Evolutionary conservation across 2,113 vertebrate species (phyloP).

Genomic region (Tor tambroides): DNA sequence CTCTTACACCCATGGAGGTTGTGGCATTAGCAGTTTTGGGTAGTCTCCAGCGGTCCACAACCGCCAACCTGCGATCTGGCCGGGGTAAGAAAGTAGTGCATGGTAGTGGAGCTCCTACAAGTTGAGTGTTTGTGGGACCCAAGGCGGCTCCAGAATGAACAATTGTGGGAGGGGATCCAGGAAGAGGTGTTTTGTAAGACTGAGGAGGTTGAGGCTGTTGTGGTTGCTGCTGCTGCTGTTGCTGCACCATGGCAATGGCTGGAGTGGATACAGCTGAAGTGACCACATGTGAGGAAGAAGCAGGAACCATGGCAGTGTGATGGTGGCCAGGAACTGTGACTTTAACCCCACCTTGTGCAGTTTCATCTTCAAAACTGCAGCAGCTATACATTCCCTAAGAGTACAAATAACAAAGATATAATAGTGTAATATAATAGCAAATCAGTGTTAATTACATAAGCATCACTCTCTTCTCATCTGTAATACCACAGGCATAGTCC

Average conservation of each 20-base stretch:
- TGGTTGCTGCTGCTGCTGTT: slow-evolving; percentile 68
- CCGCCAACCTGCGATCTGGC: slow-evolving; percentile 81
- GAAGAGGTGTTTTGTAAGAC: slow-evolving; percentile 77
- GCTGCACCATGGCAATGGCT: slow-evolving; percentile 74
- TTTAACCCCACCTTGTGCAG: slow-evolving; percentile 73
- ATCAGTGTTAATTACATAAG: neutral
- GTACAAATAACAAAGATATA: slow-evolving; percentile 41
- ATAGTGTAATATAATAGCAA: too few relatives aligned
- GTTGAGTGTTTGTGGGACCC: slow-evolving; percentile 78
- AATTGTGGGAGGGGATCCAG: slow-evolving; percentile 81
- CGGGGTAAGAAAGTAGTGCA: slow-evolving; percentile 86
- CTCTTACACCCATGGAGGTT: slow-evolving; percentile 78
- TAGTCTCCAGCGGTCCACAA: slow-evolving; percentile 89
- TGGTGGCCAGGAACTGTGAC: slow-evolving; percentile 72
- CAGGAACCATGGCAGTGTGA: slow-evolving; percentile 72
- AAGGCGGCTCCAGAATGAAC: slow-evolving; percentile 79
- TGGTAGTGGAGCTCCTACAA: slow-evolving; percentile 81
- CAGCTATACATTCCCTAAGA: slow-evolving; percentile 92
- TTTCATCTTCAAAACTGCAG: slow-evolving; percentile 88
- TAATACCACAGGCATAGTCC: neutral
- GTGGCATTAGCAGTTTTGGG: slow-evolving; percentile 78
- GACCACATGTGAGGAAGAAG: slow-evolving; percentile 74
- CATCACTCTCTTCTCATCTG: neutral
- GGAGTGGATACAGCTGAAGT: slow-evolving; percentile 72
- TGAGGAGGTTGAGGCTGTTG: slow-evolving; percentile 73